Evolutionary conservation across 2,888 invertebrate species (phyloP).

Genomic region (Fragum whitleyi): DNA sequence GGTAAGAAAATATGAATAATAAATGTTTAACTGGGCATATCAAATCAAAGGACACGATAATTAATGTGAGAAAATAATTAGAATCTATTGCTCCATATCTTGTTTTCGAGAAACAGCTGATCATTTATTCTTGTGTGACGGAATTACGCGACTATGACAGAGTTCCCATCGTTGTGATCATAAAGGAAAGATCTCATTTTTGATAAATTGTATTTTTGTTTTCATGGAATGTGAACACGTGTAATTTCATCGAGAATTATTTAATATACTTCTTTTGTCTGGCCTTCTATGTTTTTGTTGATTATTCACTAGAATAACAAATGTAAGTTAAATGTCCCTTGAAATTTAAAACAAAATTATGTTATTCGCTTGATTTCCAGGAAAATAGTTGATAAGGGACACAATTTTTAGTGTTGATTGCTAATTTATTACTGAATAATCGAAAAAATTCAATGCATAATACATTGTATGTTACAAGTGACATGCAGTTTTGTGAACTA

Average conservation of each 20-base stretch:
- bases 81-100: neutral
- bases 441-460: no score
- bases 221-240: slow-evolving; percentile 16
- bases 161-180: neutral
- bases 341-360: neutral
- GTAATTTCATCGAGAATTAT: slow-evolving; percentile 19
- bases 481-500: no score
- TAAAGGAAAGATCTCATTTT: neutral
- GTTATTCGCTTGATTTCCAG: neutral
- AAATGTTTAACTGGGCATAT: no score
- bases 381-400: no score
- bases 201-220: slow-evolving; percentile 12
- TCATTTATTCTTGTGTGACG: neutral
- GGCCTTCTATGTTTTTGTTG: neutral
- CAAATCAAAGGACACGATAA: no score
- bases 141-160: neutral
- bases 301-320: slow-evolving; percentile 7
- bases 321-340: slow-evolving; percentile 5
- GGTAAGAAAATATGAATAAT: no score
- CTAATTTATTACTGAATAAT: no score
- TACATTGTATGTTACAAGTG: no score
- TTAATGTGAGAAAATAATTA: neutral
- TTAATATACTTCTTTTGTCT: neutral
- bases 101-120: neutral
- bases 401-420: no score